Evolutionary conservation across 2,113 vertebrate species (phyloP).

Genomic region (Gopherus evgoodei): DNA sequence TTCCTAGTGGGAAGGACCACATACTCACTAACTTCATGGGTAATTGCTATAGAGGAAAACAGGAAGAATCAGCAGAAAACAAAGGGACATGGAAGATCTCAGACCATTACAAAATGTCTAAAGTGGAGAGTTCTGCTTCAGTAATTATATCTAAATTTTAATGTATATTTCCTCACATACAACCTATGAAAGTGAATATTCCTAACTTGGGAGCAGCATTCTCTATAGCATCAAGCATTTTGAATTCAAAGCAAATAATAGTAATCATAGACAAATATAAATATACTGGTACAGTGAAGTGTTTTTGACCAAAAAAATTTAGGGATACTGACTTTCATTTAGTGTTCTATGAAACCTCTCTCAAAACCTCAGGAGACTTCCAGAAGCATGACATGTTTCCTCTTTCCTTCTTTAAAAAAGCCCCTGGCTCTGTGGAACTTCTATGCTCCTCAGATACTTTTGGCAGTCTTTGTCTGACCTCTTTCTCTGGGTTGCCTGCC

Average conservation of each 20-base stretch:
- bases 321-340: not conserved
- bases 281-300: not conserved
- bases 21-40: constrained; percentile 71
- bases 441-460: not conserved
- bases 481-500: not conserved
- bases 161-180: constrained; percentile 36
- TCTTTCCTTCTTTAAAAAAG: not conserved
- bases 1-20: constrained; percentile 73
- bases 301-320: not conserved
- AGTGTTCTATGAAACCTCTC: not conserved
- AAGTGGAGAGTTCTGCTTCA: constrained; percentile 38
- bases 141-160: constrained; percentile 57
- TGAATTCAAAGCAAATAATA: not conserved
- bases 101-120: constrained; percentile 62
- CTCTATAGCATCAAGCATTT: not conserved
- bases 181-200: not conserved
- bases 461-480: not conserved
- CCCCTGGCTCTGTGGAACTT: not conserved
- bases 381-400: not conserved
- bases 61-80: not conserved
- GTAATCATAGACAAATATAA: not conserved
- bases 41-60: not conserved
- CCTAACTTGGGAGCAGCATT: not conserved
- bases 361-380: not conserved
- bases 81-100: constrained; percentile 48